These are phyloP conservation scores for Thera britannica DNA, from an alignment of 2,888 invertebrate species.

Conservation along the genomic window DNA sequence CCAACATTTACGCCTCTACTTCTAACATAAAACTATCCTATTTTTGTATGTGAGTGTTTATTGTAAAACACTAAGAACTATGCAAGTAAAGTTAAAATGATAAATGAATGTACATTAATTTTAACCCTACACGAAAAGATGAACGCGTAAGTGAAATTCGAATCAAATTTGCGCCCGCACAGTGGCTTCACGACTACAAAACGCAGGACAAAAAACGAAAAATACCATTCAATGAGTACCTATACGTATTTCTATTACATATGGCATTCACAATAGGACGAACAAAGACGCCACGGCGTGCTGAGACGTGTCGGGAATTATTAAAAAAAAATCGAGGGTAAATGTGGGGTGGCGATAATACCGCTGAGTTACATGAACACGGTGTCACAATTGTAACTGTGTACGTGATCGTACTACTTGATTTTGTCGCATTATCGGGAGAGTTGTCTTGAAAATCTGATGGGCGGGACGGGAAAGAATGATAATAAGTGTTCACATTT, in stretches of 20 bases:
- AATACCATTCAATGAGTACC: slow-evolving; percentile 57
- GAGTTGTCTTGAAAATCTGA: slow-evolving; percentile 62
- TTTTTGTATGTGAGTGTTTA: too few relatives aligned
- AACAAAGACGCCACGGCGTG: slow-evolving; percentile 63
- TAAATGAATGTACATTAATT: background rate
- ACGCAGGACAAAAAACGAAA: slow-evolving; percentile 56
- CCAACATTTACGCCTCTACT: too few relatives aligned
- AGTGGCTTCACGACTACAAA: slow-evolving; percentile 48
- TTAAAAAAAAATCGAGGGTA: slow-evolving; percentile 70
- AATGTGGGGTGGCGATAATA: slow-evolving; percentile 68
- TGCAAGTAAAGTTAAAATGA: too few relatives aligned
- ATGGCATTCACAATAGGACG: slow-evolving; percentile 74
- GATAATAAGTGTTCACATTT: slow-evolving; percentile 50
- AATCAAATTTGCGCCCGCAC: slow-evolving; percentile 42
- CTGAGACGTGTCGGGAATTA: slow-evolving; percentile 76
- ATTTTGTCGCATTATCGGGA: slow-evolving; percentile 58
- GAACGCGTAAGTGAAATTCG: slow-evolving; percentile 31
- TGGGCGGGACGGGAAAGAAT: slow-evolving; percentile 56
- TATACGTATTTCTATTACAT: slow-evolving; percentile 67
- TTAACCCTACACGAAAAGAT: slow-evolving; percentile 8
- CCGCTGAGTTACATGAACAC: slow-evolving; percentile 66
- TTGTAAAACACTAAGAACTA: too few relatives aligned
- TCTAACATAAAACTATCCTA: too few relatives aligned
- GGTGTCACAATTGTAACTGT: slow-evolving; percentile 70
- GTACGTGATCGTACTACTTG: slow-evolving; percentile 71